Percentiles rank a stretch among this genome's conserved stretches.
These are phyloP conservation scores for Drosophila meridiana DNA, from an alignment of 2,888 invertebrate genomes.

Conservation along the genomic window DNA sequence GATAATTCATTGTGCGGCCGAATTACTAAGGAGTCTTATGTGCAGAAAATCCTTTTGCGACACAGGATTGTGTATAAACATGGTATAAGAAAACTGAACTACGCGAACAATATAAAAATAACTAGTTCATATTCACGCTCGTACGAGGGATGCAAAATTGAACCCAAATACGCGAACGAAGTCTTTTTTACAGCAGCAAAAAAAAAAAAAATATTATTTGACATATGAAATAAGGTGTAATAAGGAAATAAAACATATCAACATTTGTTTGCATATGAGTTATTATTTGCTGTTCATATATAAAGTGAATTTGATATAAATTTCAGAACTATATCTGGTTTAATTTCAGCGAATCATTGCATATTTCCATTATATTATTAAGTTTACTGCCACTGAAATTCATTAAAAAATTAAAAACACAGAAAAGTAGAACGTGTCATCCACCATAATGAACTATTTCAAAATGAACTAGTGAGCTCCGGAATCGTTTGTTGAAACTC, in stretches of 20 bases:
- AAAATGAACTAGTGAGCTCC: slow-evolving; percentile 3
- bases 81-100: not conserved
- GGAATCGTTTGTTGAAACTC: not conserved
- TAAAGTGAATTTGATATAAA: too few species aligned
- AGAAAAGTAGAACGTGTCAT: not conserved
- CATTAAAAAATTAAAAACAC: too few species aligned
- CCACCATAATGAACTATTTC: not conserved
- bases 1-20: slow-evolving; percentile 69
- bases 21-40: not conserved
- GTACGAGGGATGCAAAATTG: not conserved
- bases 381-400: too few species aligned
- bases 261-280: too few species aligned
- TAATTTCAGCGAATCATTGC: too few species aligned
- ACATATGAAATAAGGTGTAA: too few species aligned
- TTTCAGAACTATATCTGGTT: too few species aligned
- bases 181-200: too few species aligned
- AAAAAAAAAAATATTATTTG: too few species aligned
- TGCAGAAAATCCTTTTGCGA: not conserved
- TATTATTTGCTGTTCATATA: too few species aligned
- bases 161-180: not conserved
- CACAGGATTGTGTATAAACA: slow-evolving; percentile 3
- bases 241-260: too few species aligned
- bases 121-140: not conserved
- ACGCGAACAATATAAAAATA: not conserved
- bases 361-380: too few species aligned